Base-by-base conservation (phyloP, 2,113 vertebrate species). In the Atlantisia rogersi region DNA sequence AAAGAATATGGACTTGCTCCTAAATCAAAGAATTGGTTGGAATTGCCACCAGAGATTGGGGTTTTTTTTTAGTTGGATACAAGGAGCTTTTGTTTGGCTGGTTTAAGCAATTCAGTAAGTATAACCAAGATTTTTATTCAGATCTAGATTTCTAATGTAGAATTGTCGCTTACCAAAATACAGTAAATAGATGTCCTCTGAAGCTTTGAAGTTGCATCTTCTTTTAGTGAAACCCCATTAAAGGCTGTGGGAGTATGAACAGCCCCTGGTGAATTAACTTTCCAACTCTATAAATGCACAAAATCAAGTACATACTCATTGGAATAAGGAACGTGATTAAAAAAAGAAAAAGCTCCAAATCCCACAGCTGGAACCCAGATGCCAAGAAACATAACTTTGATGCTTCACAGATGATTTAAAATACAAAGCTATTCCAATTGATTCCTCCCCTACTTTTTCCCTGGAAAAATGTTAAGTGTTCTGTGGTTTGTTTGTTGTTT, bases 341-440 rank as follows among this genome's bases (percentile, higher is more conserved):
- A 81, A 81, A 67, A 80, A 70, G 81, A 64, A 94, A 82, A 79
- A 94, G 53, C 67, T 60, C 42, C 37, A 70, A 82, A 69, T 22
- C 20, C 73, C 18, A 32, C 97, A 82, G 91, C 93, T 95, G 97
- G 95, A 91, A 44, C 44, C 90, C 97, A 97, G 88, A 75, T 94
- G 37, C 55, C 60, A 42, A 44, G 69, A 74, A 88, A 73, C 53
- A 65, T 55, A 50, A 77, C 80, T 92, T 88, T 88, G 91, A 96
- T 91, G 31, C 39, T 90, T 62, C 15, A 90, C 79, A 77, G 89
- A 96, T 83, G 56, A 56, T 80, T 93, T 90, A 80, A 62, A 77
- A 69, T 84, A 80, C 20, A 91, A 88, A 91, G 46, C 75, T 93
- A 50, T 68, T 90, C 67, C 73, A 93, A 92, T 78, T 94, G 87